Base-by-base conservation (phyloP, 2,888 invertebrate genomes). In the Plemyria rubiginata region DNA sequence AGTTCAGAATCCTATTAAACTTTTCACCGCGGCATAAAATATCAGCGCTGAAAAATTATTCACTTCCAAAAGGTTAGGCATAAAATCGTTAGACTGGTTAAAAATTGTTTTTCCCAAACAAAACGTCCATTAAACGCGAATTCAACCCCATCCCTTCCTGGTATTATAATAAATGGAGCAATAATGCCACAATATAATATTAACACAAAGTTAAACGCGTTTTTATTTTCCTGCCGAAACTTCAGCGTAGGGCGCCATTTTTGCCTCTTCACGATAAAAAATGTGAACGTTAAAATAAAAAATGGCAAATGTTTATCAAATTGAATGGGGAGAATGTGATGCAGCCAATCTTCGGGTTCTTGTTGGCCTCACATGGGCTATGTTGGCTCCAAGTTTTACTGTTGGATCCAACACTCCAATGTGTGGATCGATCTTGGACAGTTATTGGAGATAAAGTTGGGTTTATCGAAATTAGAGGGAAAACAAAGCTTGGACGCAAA, bases 171-270 rank as follows among this genome's bases (percentile, higher is more conserved):
- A 92, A 92, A 92, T 90, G 91, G 85, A 84, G 88, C 84, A 90
- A 92, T 92, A 91, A 92, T 92, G 89, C 87, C 89, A 90, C 91
- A 90, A 90, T 92, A 92, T 92, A 90, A 92, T 91, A 92, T 90
- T 91, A 92, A 90, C 91, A 89, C 88, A 91, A 92, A 92, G 92
- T 92, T 91, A 92, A 92, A 90, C 88, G 88, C 83, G 85, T 89
- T 91, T 92, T 92, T 91, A 90, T 90, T 90, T 92, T 88, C 81
- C 85, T 85, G 81, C 82, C 82, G 67, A 85, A 90, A 90, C 84
- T 90, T 86, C 81, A 82, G 86, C 78, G 79, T 73, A 84, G 84
- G 51, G 36, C 54, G 60, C 62, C 62, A 66, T 66, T 62, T 62
- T 55, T 52, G 41, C 54, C 60, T 65, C 61, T 58, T 54, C 54